Evolutionary conservation across 53 echinoderm and acorn worm genomes (phyloP).

Genomic region (Hippasteria phrygiana): DNA sequence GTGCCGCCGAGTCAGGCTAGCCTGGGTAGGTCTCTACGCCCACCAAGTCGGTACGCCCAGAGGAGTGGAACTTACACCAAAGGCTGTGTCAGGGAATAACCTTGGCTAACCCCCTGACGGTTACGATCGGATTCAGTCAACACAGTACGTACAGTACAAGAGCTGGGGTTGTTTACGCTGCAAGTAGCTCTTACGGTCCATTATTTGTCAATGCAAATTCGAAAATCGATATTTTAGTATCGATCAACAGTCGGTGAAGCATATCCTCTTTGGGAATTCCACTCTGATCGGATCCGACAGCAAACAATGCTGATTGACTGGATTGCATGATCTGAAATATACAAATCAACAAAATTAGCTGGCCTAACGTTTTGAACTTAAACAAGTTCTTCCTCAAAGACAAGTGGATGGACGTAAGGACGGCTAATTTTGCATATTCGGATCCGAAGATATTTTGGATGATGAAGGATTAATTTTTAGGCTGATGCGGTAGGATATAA

Average conservation of each 20-base stretch:
- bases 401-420: no score
- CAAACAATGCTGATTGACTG: no score
- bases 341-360: no score
- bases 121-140: background rate
- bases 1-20: constrained; percentile 47
- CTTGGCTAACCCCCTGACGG: background rate
- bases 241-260: background rate
- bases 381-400: no score
- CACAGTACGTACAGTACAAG: no score
- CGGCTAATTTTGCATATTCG: no score
- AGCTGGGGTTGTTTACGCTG: background rate
- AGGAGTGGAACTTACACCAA: background rate
- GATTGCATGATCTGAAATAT: no score
- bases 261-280: background rate
- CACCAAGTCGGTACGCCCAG: background rate
- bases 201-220: background rate
- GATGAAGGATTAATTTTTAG: no score
- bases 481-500: no score
- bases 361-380: no score
- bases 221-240: background rate
- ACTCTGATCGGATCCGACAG: no score
- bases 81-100: background rate
- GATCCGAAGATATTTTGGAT: no score
- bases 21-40: background rate
- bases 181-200: background rate